Percentiles rank a stretch among this genome's conserved stretches.
Conservation (phyloP, 2,113 vertebrate genomes). For the Mugil cephalus region DNA sequence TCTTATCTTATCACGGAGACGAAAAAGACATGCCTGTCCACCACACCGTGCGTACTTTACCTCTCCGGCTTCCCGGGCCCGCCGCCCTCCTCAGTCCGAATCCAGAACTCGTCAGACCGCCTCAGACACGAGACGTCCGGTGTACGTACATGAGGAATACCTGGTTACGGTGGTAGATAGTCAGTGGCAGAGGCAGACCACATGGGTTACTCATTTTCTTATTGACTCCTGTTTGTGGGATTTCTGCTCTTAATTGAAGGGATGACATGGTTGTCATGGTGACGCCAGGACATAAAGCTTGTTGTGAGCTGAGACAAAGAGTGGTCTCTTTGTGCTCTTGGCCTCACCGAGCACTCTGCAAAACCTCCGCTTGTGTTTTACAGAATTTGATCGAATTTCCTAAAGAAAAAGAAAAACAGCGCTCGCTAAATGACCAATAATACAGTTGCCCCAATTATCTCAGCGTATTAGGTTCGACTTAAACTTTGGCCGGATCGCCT, state of each 20-base stretch:
- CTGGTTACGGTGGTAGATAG: neutral
- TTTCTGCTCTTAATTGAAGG: constrained; percentile 78
- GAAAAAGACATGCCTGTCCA: constrained; percentile 46
- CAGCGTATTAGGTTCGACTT: neutral
- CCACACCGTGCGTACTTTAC: constrained; percentile 14
- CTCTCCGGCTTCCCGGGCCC: neutral
- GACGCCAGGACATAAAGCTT: constrained; percentile 79
- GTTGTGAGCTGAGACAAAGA: constrained; percentile 73
- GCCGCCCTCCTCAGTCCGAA: neutral
- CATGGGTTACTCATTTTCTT: constrained; percentile 68
- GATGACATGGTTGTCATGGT: constrained; percentile 80
- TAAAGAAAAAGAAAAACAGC: too few relatives aligned
- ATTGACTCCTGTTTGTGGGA: constrained; percentile 71
- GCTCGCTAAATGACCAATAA: neutral
- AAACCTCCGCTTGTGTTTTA: constrained; percentile 19
- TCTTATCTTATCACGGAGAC: constrained; percentile 66
- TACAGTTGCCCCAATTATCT: neutral
- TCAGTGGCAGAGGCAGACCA: constrained; percentile 39
- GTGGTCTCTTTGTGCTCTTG: constrained; percentile 61
- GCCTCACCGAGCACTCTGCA: constrained; percentile 44
- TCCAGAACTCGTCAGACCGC: constrained; percentile 28
- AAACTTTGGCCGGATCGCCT: neutral
- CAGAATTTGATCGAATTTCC: constrained; percentile 1
- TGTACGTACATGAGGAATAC: constrained; percentile 34
- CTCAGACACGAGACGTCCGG: constrained; percentile 31